A percentile compares a stretch with the other conserved stretches of the same genome.
These are phyloP conservation scores for Actias luna DNA, from an alignment of 2,888 invertebrate genomes.

Conservation along the genomic window DNA sequence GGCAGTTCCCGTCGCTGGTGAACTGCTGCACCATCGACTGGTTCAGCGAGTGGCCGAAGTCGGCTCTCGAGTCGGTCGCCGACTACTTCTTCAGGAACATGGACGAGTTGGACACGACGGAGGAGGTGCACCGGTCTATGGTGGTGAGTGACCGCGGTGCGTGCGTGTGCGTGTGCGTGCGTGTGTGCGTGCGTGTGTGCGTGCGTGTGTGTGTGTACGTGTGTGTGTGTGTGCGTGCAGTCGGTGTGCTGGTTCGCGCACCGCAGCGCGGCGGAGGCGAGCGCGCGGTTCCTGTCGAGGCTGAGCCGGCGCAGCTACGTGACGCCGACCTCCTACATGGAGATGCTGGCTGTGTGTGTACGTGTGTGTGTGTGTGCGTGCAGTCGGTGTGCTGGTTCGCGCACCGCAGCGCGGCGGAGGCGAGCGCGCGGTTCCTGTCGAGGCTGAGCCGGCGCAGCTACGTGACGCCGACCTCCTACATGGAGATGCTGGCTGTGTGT, in stretches of 20 bases:
- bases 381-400: constrained; percentile 71
- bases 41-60: constrained; percentile 94
- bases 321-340: constrained; percentile 94
- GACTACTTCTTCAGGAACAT: constrained; percentile 86
- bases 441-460: constrained; percentile 91
- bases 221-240: constrained; percentile 34
- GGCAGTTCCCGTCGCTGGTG: constrained; percentile 94
- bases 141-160: constrained; percentile 84
- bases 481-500: constrained; percentile 91
- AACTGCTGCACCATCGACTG: constrained; percentile 97
- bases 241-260: constrained; percentile 81
- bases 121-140: constrained; percentile 83
- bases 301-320: constrained; percentile 91
- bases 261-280: constrained; percentile 87
- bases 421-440: constrained; percentile 85
- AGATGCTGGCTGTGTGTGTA: no score
- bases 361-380: neutral
- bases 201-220: no score
- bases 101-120: constrained; percentile 83
- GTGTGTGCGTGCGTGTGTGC: no score
- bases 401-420: constrained; percentile 88
- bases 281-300: constrained; percentile 85
- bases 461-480: constrained; percentile 94
- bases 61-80: constrained; percentile 92
- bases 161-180: no score